A percentile compares a stretch with the other conserved stretches of the same genome.
Evolutionary conservation across 1,140 invertebrate species (phyloP).

Genomic region (Orchesella cincta): DNA sequence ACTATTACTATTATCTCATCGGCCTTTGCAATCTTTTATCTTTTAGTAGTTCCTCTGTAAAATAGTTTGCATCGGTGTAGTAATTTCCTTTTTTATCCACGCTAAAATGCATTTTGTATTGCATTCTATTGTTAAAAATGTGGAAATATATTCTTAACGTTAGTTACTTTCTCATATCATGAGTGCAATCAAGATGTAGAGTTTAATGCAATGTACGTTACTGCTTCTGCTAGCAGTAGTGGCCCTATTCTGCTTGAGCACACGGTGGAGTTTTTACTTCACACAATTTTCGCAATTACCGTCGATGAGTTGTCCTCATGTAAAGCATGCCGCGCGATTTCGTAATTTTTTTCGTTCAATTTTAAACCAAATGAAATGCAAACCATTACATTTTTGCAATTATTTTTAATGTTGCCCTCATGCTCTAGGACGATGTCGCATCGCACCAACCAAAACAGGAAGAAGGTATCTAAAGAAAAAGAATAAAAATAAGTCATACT

Average conservation of each 20-base stretch:
- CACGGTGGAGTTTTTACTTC: not conserved
- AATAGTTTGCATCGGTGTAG: not conserved
- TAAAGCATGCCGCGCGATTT: slow-evolving; percentile 10
- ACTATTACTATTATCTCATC: slow-evolving; percentile 4
- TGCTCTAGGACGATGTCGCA: not conserved
- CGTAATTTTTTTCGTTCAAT: not conserved
- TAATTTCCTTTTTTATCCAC: not conserved
- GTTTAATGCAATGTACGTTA: not conserved
- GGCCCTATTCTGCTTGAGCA: not conserved
- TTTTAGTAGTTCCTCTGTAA: not conserved
- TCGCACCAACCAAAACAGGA: not conserved
- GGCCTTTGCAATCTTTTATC: not conserved
- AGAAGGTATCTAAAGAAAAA: slow-evolving; percentile 1
- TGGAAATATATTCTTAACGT: not conserved
- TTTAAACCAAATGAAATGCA: slow-evolving; percentile 1
- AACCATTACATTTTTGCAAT: not conserved
- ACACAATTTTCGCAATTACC: not conserved
- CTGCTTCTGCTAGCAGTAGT: not conserved
- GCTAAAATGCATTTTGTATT: not conserved
- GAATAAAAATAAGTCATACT: not conserved
- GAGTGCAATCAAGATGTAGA: not conserved
- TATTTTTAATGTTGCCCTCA: not conserved
- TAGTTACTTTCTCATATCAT: not conserved
- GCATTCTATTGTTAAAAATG: not conserved
- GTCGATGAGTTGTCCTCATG: slow-evolving; percentile 8